These are phyloP conservation scores for Platysternon megacephalum DNA, from an alignment of 2,113 vertebrate species.

Conservation along the genomic window DNA sequence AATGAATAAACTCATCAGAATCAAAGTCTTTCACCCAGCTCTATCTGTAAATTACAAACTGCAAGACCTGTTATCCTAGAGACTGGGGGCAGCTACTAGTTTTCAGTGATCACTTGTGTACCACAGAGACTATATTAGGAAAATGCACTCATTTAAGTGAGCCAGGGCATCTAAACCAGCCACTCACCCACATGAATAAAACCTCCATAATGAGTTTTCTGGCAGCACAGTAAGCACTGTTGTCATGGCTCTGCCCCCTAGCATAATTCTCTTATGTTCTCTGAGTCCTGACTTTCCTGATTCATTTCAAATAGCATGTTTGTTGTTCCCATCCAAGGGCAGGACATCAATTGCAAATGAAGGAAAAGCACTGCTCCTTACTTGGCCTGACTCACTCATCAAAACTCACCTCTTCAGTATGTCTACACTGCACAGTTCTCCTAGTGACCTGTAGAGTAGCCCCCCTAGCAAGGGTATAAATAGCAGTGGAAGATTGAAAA, in stretches of 20 bases:
- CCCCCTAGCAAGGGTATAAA: not conserved
- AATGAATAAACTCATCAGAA: not conserved
- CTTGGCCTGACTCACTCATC: not conserved
- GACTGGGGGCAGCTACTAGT: not conserved
- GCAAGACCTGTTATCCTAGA: not conserved
- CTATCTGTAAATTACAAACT: not conserved
- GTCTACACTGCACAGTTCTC: not conserved
- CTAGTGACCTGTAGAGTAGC: not conserved
- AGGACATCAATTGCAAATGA: fast-evolving
- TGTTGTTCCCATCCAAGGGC: not conserved
- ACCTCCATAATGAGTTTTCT: constrained; percentile 43
- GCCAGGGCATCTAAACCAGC: not conserved
- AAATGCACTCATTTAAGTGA: constrained; percentile 39
- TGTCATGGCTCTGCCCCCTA: not conserved
- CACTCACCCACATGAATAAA: not conserved
- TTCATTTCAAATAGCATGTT: not conserved
- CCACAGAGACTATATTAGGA: not conserved
- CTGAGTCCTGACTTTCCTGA: not conserved
- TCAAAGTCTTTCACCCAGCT: not conserved
- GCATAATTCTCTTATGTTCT: not conserved
- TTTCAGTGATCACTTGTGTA: not conserved
- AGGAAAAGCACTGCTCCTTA: not conserved
- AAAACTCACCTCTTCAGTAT: not conserved
- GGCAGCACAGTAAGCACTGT: not conserved
- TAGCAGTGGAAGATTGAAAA: not conserved